These are phyloP conservation scores for Epizoanthus rinbou DNA, from an alignment of 92 coral and sea anemone species.

Conservation along the genomic window DNA sequence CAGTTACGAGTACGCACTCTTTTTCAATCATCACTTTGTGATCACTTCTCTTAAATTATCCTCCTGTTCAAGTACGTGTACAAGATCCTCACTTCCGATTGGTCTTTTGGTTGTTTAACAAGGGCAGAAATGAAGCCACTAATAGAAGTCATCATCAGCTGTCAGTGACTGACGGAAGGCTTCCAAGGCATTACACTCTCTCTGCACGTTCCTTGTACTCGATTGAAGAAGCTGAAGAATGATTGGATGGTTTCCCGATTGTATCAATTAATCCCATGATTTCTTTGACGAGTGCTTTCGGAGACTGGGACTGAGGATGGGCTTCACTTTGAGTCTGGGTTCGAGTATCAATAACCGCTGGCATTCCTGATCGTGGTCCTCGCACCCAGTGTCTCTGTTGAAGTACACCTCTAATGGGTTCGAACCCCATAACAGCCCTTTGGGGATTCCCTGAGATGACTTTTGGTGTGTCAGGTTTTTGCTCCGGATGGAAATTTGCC, in stretches of 20 bases:
- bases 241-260: neutral
- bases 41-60: too few relatives aligned
- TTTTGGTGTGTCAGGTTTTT: neutral
- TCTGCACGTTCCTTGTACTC: constrained; percentile 2
- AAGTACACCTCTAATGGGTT: constrained; percentile 36
- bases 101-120: too few relatives aligned
- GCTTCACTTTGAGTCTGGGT: constrained; percentile 4
- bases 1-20: too few relatives aligned
- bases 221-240: neutral
- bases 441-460: constrained; percentile 1
- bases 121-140: too few relatives aligned
- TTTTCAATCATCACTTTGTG: too few relatives aligned
- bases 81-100: too few relatives aligned
- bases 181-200: neutral
- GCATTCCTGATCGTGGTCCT: constrained; percentile 11
- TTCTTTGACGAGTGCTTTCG: constrained; percentile 18
- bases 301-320: constrained; percentile 7
- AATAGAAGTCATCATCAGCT: too few relatives aligned
- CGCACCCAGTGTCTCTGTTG: constrained; percentile 3
- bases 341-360: neutral
- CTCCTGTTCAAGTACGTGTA: too few relatives aligned
- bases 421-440: constrained; percentile 30
- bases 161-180: too few relatives aligned
- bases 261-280: constrained; percentile 39
- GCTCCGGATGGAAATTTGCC: neutral